Conservation (phyloP, 2,113 vertebrate species). For the Caranx ignobilis region DNA sequence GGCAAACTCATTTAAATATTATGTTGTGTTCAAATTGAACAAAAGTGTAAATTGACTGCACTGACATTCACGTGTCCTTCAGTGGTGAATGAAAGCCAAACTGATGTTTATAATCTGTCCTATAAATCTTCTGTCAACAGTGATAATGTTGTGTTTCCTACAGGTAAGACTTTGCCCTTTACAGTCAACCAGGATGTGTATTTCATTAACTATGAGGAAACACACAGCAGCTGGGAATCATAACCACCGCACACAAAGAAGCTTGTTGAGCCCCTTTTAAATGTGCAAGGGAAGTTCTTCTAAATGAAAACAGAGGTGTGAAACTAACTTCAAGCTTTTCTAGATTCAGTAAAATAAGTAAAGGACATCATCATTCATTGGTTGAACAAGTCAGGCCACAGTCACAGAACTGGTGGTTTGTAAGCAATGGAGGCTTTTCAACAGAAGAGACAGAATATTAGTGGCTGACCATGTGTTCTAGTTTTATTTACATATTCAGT, state of each 20-base stretch:
- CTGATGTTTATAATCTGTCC: constrained; percentile 16
- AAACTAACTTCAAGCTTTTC: neutral
- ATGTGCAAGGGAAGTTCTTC: neutral
- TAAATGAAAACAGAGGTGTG: neutral
- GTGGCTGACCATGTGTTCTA: neutral
- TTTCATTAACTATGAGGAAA: constrained; percentile 8
- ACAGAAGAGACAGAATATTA: neutral
- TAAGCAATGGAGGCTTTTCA: neutral
- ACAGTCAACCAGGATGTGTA: constrained; percentile 41
- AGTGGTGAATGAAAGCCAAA: neutral
- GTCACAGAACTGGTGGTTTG: neutral
- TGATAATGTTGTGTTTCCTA: constrained; percentile 8
- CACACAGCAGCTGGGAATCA: neutral
- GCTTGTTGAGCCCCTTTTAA: neutral
- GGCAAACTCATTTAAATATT: neutral
- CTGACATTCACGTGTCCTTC: constrained; percentile 22
- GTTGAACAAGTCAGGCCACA: neutral
- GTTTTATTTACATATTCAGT: neutral
- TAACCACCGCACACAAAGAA: neutral
- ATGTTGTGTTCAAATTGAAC: neutral
- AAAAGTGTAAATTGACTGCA: neutral
- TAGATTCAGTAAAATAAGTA: neutral
- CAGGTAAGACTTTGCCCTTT: constrained; percentile 50
- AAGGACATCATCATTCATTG: neutral
- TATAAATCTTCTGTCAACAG: constrained; percentile 66